These are phyloP conservation scores for Blastobasis adustella DNA, from an alignment of 2,888 invertebrate species.

Conservation along the genomic window DNA sequence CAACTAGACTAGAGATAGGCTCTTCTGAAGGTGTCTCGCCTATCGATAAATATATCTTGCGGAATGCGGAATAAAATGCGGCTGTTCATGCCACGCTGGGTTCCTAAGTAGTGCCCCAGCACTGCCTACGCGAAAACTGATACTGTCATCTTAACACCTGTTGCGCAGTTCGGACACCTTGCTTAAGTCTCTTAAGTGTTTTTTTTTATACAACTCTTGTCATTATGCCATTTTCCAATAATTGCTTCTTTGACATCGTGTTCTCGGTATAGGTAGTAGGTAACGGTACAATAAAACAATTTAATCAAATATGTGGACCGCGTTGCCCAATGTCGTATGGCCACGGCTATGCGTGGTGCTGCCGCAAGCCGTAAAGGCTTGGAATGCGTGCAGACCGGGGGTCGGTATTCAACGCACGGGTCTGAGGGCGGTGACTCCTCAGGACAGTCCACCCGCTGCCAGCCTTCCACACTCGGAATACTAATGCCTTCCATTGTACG, in stretches of 20 bases:
- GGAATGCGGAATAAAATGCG: conserved; percentile 24
- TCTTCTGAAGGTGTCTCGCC: conserved; percentile 12
- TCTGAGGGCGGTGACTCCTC: conserved; percentile 65
- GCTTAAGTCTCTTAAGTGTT: neutral
- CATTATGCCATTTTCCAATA: too few relatives aligned
- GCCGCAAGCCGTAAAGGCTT: conserved; percentile 35
- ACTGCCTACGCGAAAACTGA: conserved; percentile 4
- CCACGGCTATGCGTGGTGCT: conserved; percentile 38
- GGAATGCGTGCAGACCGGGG: conserved; percentile 43
- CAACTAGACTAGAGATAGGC: conserved; percentile 5
- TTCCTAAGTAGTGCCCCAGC: conserved; percentile 31
- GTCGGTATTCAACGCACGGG: conserved; percentile 60
- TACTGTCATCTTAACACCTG: conserved; percentile 27
- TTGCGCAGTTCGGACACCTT: conserved; percentile 22
- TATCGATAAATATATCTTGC: conserved; percentile 14
- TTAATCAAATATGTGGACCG: conserved; percentile 50
- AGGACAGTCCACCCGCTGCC: conserved; percentile 53
- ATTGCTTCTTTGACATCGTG: too few relatives aligned
- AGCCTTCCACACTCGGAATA: conserved; percentile 54
- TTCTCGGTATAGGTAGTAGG: conserved; percentile 9
- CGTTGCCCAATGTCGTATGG: conserved; percentile 51
- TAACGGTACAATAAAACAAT: conserved; percentile 53
- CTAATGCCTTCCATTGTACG: conserved; percentile 57
- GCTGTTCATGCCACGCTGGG: conserved; percentile 20
- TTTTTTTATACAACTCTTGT: too few relatives aligned